A percentile compares a stretch with the other conserved stretches of the same genome.
Conservation (phyloP, 2,888 invertebrate genomes). For the Drosophila neoperkinsi region DNA sequence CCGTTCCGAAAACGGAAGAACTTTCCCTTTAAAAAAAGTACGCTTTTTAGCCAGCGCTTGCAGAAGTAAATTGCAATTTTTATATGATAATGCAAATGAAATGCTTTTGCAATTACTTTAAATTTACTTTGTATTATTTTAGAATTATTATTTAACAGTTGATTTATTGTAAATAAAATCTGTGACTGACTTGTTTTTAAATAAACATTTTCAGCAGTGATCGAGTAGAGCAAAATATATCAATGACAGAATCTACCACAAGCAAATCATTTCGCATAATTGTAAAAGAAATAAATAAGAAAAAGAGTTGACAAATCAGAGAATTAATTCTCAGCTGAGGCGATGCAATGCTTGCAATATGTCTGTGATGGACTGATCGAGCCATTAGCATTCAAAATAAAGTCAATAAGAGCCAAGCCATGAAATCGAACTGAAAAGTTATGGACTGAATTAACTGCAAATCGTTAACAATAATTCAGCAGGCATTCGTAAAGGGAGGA, state of each 20-base stretch:
- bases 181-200: not conserved
- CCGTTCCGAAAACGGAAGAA: not conserved
- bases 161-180: not conserved
- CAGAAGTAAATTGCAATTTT: not conserved
- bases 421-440: slow-evolving; percentile 71
- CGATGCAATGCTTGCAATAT: slow-evolving; percentile 36
- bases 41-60: not conserved
- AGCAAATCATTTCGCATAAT: not conserved
- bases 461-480: slow-evolving; percentile 84
- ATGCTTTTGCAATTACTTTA: not conserved
- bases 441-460: slow-evolving; percentile 81
- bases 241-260: not conserved
- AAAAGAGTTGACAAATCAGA: slow-evolving; percentile 15
- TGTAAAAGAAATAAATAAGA: not conserved
- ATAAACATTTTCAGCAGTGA: not conserved
- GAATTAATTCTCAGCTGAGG: slow-evolving; percentile 6
- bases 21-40: not conserved
- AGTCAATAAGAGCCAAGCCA: slow-evolving; percentile 63
- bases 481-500: not conserved
- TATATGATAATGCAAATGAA: too few species aligned
- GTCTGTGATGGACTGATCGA: slow-evolving; percentile 59
- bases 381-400: slow-evolving; percentile 76
- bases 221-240: not conserved
- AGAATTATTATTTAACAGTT: not conserved
- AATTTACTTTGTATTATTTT: not conserved